These are phyloP conservation scores for Melanaphis sacchari DNA, from an alignment of 1,140 invertebrate genomes.

Conservation along the genomic window DNA sequence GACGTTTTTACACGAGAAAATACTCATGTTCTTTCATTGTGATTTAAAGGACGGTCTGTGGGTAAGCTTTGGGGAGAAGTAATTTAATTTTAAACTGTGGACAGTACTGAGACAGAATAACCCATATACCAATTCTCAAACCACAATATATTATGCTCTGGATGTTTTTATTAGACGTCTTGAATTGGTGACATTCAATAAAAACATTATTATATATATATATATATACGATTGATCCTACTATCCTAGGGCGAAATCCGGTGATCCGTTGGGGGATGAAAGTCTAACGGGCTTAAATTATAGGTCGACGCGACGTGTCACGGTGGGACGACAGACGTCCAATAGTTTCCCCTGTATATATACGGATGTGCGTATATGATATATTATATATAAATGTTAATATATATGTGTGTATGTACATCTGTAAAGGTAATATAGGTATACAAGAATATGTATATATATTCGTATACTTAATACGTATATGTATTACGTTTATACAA, in stretches of 20 bases:
- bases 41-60: neutral
- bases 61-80: neutral
- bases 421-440: neutral
- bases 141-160: conserved; percentile 11
- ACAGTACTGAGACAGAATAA: neutral
- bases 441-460: neutral
- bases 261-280: conserved; percentile 17
- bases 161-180: neutral
- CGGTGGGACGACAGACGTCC: neutral
- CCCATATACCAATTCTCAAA: neutral
- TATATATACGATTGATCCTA: neutral
- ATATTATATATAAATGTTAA: neutral
- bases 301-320: conserved; percentile 4
- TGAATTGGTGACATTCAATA: conserved; percentile 27
- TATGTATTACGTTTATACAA: neutral
- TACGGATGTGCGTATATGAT: neutral
- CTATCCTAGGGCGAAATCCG: neutral
- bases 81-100: neutral
- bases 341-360: neutral
- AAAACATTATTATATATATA: conserved; percentile 11
- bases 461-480: too few relatives aligned
- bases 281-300: conserved; percentile 27
- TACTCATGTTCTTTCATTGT: neutral
- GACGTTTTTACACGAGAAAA: neutral
- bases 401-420: neutral